These are phyloP conservation scores for Porites evermanni DNA, from an alignment of 92 coral and sea anemone species.

Conservation along the genomic window DNA sequence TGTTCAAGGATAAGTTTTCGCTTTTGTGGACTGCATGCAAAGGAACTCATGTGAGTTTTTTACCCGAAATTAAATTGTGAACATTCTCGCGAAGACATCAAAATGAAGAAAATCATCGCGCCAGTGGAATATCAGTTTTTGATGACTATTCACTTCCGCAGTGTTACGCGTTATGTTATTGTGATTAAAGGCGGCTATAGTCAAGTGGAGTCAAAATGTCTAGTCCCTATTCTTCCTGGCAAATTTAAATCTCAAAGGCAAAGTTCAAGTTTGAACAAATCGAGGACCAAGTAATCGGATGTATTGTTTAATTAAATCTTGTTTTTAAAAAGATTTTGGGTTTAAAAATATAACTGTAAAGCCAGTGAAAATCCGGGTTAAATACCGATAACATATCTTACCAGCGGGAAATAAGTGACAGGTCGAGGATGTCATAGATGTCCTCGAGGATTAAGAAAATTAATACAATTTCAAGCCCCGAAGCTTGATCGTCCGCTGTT, in stretches of 20 bases:
- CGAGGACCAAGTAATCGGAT: not conserved
- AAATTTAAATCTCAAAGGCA: constrained; percentile 53
- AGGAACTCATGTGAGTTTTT: no score
- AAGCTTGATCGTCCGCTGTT: no score
- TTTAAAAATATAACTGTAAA: not conserved
- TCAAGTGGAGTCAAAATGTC: constrained; percentile 71
- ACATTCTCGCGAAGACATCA: no score
- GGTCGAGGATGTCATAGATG: not conserved
- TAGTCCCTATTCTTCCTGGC: constrained; percentile 74
- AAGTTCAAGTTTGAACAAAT: constrained; percentile 15
- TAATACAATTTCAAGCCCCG: not conserved
- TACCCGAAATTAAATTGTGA: no score
- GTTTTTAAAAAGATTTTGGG: no score
- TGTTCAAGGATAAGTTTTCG: no score
- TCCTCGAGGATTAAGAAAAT: constrained; percentile 30
- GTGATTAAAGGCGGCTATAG: not conserved
- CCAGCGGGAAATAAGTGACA: constrained; percentile 30
- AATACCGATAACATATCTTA: constrained; percentile 18
- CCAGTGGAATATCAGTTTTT: not conserved
- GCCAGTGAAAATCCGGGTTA: constrained; percentile 34
- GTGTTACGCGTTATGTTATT: not conserved
- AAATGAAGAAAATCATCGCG: not conserved
- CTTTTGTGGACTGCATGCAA: not conserved
- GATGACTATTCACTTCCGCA: not conserved
- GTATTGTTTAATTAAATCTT: not conserved